Conservation (phyloP, 2,888 invertebrate genomes). For the Callimorpha dominula region DNA sequence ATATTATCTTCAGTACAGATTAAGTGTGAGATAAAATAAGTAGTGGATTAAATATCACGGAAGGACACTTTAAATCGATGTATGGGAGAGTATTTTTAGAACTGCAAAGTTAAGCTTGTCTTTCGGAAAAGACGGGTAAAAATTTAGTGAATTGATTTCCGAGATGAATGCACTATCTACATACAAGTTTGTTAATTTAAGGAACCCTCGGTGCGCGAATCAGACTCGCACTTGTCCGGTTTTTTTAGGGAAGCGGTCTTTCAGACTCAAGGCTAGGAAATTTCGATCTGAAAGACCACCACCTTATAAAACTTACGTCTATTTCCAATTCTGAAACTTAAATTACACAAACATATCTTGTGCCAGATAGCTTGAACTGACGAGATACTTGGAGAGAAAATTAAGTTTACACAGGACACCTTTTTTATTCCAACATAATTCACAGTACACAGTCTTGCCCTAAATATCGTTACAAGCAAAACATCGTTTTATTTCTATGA, state of each 20-base stretch:
- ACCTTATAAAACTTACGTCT: background rate
- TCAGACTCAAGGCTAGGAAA: background rate
- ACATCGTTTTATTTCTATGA: background rate
- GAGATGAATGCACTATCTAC: too few species aligned
- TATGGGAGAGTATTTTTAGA: too few species aligned
- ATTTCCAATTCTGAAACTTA: background rate
- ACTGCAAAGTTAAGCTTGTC: too few species aligned
- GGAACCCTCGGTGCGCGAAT: too few species aligned
- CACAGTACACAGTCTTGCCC: background rate
- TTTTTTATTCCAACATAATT: background rate
- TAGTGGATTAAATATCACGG: background rate
- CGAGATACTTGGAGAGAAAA: background rate
- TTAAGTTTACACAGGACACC: background rate
- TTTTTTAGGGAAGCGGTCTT: background rate
- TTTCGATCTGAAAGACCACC: background rate
- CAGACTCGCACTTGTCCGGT: too few species aligned
- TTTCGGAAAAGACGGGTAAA: too few species aligned
- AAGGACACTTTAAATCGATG: background rate
- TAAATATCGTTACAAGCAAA: background rate
- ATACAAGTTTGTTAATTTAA: too few species aligned
- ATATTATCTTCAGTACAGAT: background rate
- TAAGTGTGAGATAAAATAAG: background rate
- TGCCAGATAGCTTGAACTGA: background rate
- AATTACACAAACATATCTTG: background rate
- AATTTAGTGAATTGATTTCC: too few species aligned